Percentiles rank a stretch among this genome's conserved stretches.
phyloP scores from a whole-genome alignment of 2,113 vertebrate genomes.

The Corydoras sp. region DNA sequence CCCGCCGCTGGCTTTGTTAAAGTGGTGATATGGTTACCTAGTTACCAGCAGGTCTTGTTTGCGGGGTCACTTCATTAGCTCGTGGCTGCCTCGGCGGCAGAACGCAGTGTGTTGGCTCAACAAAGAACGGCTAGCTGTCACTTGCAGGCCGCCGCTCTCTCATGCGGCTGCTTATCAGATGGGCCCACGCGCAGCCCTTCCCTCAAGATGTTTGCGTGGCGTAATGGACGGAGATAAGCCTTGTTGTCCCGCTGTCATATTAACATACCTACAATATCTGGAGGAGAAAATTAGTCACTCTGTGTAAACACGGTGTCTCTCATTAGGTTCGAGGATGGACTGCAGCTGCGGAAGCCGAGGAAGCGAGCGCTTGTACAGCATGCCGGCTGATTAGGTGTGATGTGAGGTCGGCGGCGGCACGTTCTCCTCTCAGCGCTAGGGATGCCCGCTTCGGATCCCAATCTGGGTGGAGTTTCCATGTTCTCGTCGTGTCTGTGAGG shows the following conservation, averaged over 20 bases:
- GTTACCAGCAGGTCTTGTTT: conserved; percentile 42
- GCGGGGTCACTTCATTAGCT: conserved; percentile 44
- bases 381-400: no score
- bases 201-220: conserved; percentile 35
- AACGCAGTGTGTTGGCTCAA: conserved; percentile 36
- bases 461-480: no score
- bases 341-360: background rate
- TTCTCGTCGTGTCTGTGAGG: no score
- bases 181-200: conserved; percentile 33
- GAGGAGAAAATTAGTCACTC: conserved; percentile 37
- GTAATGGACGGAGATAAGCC: conserved; percentile 39
- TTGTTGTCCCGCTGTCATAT: conserved; percentile 47
- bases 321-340: conserved; percentile 19
- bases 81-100: conserved; percentile 6
- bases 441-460: no score
- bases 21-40: conserved; percentile 45
- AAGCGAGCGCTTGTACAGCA: conserved; percentile 12
- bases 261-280: conserved; percentile 40
- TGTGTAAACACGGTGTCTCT: conserved; percentile 38
- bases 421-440: no score
- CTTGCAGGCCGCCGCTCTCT: background rate
- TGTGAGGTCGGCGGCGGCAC: no score
- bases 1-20: conserved; percentile 28
- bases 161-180: conserved; percentile 42
- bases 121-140: conserved; percentile 33